Conservation (phyloP, 2,113 vertebrate genomes). For the Empidonax traillii region DNA sequence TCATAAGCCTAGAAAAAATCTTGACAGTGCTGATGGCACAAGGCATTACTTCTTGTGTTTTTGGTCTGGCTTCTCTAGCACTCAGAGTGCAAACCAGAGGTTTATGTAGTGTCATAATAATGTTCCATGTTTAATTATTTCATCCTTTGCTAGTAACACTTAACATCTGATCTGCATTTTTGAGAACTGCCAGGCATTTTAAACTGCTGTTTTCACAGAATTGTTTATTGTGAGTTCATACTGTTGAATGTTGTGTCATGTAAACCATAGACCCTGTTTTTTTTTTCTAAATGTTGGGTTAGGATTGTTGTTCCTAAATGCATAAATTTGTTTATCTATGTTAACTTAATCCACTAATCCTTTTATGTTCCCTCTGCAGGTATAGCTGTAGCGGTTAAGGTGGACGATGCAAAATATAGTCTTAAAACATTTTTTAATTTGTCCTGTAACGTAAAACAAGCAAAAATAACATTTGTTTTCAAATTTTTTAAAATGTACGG, state of each 20-base stretch:
- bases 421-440: not conserved
- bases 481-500: not conserved
- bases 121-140: not conserved
- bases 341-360: not conserved
- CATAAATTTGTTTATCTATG: not conserved
- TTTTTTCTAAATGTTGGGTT: not conserved
- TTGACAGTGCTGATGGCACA: not conserved
- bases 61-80: not conserved
- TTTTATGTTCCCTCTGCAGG: not conserved
- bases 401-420: not conserved
- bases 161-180: not conserved
- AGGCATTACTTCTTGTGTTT: not conserved
- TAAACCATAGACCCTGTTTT: accelerated
- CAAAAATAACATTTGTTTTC: not conserved
- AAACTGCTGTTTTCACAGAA: not conserved
- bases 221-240: not conserved
- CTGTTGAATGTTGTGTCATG: not conserved
- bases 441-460: not conserved
- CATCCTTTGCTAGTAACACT: not conserved
- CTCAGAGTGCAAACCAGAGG: not conserved
- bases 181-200: not conserved
- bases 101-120: not conserved
- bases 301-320: not conserved
- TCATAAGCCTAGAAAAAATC: not conserved
- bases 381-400: not conserved